A percentile compares a stretch with the other conserved stretches of the same genome.
These are phyloP conservation scores for Coronaproctus castanopsis DNA, from an alignment of 2,888 invertebrate genomes.

Conservation along the genomic window DNA sequence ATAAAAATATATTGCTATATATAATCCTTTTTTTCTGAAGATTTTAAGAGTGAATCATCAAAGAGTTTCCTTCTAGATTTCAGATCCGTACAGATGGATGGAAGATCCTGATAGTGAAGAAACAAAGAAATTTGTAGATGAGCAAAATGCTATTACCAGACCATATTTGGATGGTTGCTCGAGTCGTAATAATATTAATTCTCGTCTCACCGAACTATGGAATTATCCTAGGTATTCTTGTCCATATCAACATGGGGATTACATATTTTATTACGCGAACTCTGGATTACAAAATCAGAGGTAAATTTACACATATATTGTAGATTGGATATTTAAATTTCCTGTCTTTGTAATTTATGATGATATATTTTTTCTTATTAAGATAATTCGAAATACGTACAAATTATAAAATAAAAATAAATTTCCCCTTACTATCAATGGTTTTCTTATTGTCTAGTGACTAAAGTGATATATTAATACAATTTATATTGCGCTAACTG, in stretches of 20 bases:
- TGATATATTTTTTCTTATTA: too few species aligned
- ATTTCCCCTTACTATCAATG: too few species aligned
- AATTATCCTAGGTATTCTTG: constrained; percentile 90
- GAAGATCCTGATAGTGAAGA: constrained; percentile 88
- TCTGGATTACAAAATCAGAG: constrained; percentile 92
- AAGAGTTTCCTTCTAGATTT: too few species aligned
- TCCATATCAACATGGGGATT: constrained; percentile 58
- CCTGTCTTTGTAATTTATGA: too few species aligned
- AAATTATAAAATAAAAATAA: too few species aligned
- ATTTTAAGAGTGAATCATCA: too few species aligned
- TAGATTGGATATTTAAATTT: constrained; percentile 1
- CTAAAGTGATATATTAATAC: too few species aligned
- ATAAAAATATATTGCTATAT: too few species aligned
- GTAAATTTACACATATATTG: constrained; percentile 29
- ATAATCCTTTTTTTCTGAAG: too few species aligned
- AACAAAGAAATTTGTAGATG: constrained; percentile 73
- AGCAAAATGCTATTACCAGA: constrained; percentile 68
- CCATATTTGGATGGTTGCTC: constrained; percentile 64
- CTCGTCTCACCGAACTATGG: constrained; percentile 73
- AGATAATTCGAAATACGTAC: too few species aligned
- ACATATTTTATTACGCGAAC: constrained; percentile 83
- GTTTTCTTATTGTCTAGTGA: too few species aligned
- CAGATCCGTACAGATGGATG: constrained; percentile 87
- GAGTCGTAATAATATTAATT: constrained; percentile 47
- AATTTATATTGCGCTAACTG: too few species aligned